These are phyloP conservation scores for Helicoverpa assulta DNA, from an alignment of 2,888 invertebrate species.

Conservation along the genomic window DNA sequence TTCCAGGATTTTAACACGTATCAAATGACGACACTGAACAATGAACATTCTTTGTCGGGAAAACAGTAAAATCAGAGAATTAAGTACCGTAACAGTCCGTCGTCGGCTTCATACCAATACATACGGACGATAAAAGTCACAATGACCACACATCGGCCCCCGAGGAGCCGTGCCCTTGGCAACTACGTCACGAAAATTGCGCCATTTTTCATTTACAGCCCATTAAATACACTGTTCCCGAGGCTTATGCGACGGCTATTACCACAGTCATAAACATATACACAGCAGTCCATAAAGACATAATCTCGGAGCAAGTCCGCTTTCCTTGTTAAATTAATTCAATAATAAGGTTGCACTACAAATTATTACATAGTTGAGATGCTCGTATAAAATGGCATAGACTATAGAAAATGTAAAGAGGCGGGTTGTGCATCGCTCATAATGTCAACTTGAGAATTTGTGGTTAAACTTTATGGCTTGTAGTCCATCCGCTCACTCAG, in stretches of 20 bases:
- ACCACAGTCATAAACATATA: conserved; percentile 77
- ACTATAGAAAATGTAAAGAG: conserved; percentile 33
- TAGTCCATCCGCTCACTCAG: conserved; percentile 27
- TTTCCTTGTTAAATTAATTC: conserved; percentile 57
- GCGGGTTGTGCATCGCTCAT: conserved; percentile 16
- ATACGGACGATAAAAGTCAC: conserved; percentile 71
- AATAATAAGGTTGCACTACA: conserved; percentile 53
- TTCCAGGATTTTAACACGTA: conserved; percentile 6
- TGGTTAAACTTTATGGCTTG: conserved; percentile 39
- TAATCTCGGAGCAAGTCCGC: conserved; percentile 45
- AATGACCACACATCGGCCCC: conserved; percentile 60
- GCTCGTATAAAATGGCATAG: conserved; percentile 35
- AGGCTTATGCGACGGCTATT: conserved; percentile 74
- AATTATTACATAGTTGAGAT: conserved; percentile 43
- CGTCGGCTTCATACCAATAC: conserved; percentile 57
- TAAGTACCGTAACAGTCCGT: conserved; percentile 46
- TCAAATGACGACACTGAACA: background rate
- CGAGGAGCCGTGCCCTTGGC: conserved; percentile 63
- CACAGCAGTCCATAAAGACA: conserved; percentile 58
- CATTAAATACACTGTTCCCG: conserved; percentile 77
- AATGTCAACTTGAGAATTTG: conserved; percentile 35
- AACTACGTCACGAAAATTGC: conserved; percentile 71
- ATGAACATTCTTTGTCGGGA: conserved; percentile 14
- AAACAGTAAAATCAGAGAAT: conserved; percentile 44
- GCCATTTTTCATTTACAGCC: conserved; percentile 83